phyloP scores from a whole-genome alignment of 2,113 vertebrate species.

The Dasypus novemcinctus region DNA sequence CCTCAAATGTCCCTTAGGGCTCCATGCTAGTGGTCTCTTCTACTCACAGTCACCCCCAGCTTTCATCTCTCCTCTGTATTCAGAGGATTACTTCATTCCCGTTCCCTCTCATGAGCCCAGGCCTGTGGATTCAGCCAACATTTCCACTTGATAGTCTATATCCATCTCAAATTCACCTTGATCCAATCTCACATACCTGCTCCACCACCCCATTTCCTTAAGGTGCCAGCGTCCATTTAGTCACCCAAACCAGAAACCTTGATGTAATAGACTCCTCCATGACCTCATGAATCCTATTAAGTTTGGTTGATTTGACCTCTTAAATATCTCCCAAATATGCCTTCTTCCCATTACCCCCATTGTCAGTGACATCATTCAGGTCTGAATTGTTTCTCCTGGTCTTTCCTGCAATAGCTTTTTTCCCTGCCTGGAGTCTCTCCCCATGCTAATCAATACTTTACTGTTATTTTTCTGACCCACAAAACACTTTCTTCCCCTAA shows the following conservation, averaged over 20 bases:
- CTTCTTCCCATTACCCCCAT: not conserved
- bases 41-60: not conserved
- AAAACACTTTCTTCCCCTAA: not conserved
- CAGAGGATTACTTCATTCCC: not conserved
- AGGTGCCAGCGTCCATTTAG: not conserved
- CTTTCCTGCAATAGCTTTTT: not conserved
- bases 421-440: not conserved
- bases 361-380: not conserved
- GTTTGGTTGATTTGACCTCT: not conserved
- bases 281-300: not conserved
- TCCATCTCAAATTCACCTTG: not conserved
- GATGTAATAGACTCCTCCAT: not conserved
- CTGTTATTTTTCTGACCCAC: not conserved
- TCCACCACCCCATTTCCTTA: not conserved
- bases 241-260: not conserved
- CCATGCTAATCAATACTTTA: not conserved
- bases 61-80: not conserved
- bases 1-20: not conserved
- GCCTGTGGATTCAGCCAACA: not conserved
- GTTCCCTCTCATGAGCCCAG: not conserved
- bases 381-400: not conserved
- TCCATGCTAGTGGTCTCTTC: fast-evolving
- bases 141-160: not conserved
- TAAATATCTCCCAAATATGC: not conserved
- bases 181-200: not conserved